Percentiles rank a stretch among this genome's conserved stretches.
Evolutionary conservation across 2,113 vertebrate species (phyloP).

Genomic region (Pedionomus torquatus): DNA sequence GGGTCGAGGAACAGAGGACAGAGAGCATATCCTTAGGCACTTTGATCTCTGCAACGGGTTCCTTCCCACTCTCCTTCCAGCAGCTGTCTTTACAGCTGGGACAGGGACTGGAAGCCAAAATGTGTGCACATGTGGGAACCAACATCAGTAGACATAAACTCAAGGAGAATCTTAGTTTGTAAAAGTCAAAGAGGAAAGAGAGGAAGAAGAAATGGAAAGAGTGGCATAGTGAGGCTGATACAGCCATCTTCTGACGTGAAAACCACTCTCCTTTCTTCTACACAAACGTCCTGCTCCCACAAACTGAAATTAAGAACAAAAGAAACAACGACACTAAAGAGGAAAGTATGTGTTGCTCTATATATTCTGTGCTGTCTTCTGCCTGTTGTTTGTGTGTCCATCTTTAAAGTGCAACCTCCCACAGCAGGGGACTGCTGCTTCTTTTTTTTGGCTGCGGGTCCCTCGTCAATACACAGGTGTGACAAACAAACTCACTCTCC

Average conservation of each 20-base stretch:
- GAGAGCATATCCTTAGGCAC: not conserved
- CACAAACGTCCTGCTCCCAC: accelerated
- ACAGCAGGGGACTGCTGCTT: not conserved
- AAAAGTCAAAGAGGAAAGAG: not conserved
- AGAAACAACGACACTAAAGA: not conserved
- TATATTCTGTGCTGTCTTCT: not conserved
- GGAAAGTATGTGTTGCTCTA: not conserved
- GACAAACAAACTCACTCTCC: not conserved
- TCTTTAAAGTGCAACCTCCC: not conserved
- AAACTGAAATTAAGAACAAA: not conserved
- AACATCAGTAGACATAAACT: not conserved
- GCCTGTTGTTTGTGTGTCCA: accelerated
- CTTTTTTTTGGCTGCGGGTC: not conserved
- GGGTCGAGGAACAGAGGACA: not conserved
- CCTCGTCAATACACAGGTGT: not conserved
- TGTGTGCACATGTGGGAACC: accelerated
- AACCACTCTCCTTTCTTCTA: not conserved
- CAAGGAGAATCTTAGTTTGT: not conserved
- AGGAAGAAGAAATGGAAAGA: not conserved
- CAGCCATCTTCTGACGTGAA: not conserved
- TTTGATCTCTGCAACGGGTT: not conserved
- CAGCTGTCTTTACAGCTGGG: not conserved
- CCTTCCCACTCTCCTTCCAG: not conserved
- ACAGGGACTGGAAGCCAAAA: not conserved
- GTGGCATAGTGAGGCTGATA: not conserved